Base-by-base conservation (phyloP, 2,888 invertebrate species). In the Mycogona germanica region DNA sequence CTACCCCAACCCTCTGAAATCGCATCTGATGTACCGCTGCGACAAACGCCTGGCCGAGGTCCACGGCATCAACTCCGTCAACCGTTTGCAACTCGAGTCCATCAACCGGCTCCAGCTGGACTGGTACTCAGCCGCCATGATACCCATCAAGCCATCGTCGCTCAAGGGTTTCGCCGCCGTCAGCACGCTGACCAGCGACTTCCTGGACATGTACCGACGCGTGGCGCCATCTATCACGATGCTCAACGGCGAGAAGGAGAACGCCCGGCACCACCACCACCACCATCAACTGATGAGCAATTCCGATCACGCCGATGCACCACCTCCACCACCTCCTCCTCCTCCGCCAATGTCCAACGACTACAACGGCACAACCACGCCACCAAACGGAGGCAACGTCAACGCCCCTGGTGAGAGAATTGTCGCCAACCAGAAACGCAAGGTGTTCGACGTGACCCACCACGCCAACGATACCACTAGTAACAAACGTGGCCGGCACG, bases 11-110 rank as follows among this genome's bases (percentile, higher is more conserved):
- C 53, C 57, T 23, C 50, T 58, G 23, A 38, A 35, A 23, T 46
- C 55, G 25, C 57, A 57, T 51, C 51, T 57, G 38, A 44, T 55
- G 37, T 55, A 55, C 53, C 23, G 57, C 17, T 57, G 57, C 25
- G 55, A 57, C 23, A 48, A 52, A 12, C 51, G 53, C 14, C 40
- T 55, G 45, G 50, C 51, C 12, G 44, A 55, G 40, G 50, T 55
- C 14, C 55, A 51, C 37, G 44, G 55, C 12, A 19, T 51, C 14
- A 42, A 51, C 26, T 23, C 55, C 6, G 32, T 55, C 17, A 55
- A 49, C 50, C 29, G 47, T 32, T 29, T 49, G 23, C 54, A 54
- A 40, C 35, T 54, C 29, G 54, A 54, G 28, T 52, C 52, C n/a
- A 52, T 52, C 28, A 52, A 52, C 26, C 44, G 52, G 2, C 29